Percentiles rank a stretch among this genome's conserved stretches.
Evolutionary conservation across 2,113 vertebrate genomes (phyloP).

Genomic region (Psephotus haematonotus): DNA sequence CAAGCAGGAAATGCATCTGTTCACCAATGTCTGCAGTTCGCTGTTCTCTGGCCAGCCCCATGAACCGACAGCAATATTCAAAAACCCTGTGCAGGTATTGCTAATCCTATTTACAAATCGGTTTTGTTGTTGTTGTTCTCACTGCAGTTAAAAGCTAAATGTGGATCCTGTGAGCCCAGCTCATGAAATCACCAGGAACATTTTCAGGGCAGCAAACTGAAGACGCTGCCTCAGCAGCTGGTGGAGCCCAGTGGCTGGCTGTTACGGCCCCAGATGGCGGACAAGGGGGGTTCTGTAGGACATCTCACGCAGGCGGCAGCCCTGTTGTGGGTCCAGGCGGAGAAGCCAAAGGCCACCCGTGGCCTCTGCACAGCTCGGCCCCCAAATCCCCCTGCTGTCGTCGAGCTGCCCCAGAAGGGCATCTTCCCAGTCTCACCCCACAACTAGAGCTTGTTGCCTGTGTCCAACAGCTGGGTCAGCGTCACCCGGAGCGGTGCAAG

Average conservation of each 20-base stretch:
- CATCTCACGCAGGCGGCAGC: neutral
- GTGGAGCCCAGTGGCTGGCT: neutral
- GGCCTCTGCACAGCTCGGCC: neutral
- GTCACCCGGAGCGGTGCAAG: rapidly evolving
- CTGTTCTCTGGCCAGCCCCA: neutral
- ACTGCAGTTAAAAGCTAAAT: neutral
- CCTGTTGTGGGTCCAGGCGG: rapidly evolving
- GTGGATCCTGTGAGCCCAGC: rapidly evolving
- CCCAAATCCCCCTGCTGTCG: no score
- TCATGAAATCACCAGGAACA: neutral
- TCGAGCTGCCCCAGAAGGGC: no score
- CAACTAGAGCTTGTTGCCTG: neutral
- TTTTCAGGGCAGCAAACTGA: neutral
- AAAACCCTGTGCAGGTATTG: neutral
- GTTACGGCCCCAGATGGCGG: rapidly evolving
- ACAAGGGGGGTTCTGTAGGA: rapidly evolving
- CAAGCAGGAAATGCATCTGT: neutral
- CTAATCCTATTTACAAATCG: neutral
- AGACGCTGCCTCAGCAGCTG: rapidly evolving
- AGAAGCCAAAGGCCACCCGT: neutral
- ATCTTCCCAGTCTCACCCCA: no score
- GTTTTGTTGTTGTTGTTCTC: neutral
- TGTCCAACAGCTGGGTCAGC: neutral
- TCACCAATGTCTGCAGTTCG: neutral
- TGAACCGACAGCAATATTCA: neutral